phyloP scores from a whole-genome alignment of 1,140 invertebrate genomes.

The Physella acuta region DNA sequence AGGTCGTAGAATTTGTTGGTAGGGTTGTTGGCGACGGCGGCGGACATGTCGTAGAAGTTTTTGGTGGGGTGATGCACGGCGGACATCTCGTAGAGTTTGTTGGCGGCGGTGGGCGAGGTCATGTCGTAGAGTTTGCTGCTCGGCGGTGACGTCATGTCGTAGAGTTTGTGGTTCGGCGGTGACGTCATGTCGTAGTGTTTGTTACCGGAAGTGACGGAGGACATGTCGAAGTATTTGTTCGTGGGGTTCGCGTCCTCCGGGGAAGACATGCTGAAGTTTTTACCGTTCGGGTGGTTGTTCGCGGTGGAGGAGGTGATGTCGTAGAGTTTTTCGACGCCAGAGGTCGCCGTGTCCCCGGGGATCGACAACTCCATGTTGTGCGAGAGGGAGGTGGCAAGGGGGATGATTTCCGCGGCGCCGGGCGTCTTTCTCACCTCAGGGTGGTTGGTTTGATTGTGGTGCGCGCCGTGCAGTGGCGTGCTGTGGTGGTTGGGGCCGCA shows the following conservation, averaged over 20 bases:
- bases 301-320: not conserved
- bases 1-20: conserved; percentile 13
- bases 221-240: not conserved
- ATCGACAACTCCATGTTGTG: not conserved
- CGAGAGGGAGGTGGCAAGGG: conserved; percentile 3
- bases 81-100: conserved; percentile 26
- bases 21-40: not conserved
- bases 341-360: not conserved
- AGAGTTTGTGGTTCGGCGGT: not conserved
- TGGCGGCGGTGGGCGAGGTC: not conserved
- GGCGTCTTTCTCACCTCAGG: not conserved
- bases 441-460: conserved; percentile 1
- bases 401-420: not conserved
- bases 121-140: conserved; percentile 27
- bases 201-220: not conserved
- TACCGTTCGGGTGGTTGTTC: conserved; percentile 10
- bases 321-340: not conserved
- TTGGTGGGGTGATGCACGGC: conserved; percentile 13
- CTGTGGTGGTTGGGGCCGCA: not conserved
- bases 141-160: not conserved
- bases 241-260: not conserved
- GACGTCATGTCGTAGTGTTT: conserved; percentile 13
- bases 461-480: not conserved
- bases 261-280: not conserved
- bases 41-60: conserved; percentile 13